Evolutionary conservation across 2,113 vertebrate genomes (phyloP), one percentile per base, ranked within the genome.

Genomic region (Xenopus laevis): DNA sequence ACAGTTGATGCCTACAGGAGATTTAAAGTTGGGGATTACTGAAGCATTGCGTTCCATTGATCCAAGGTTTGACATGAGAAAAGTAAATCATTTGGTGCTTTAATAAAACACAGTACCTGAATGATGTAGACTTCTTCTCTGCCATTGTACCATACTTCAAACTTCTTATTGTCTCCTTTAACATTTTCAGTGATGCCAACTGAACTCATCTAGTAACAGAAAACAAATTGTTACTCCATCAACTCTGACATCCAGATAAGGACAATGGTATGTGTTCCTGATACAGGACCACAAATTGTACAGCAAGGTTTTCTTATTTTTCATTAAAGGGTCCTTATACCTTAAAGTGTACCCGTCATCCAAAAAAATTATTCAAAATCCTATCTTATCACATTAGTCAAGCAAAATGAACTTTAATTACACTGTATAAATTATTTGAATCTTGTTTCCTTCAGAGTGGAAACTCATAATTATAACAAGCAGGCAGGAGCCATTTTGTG

Each of bases 111-210:
- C 1, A 5, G 78, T 89, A 98, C 96, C 96, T 98, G 96, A 72
- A 98, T 91, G 68, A 98, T 95, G 82, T 98, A 98, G 68, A 98
- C 96, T 72, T 98, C 96, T 74, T 95, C 94, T 88, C 96, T 92
- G 74, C 94, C 94, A 6, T 89, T 96, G 84, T 88, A 95, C 93
- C 95, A 94, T 77, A 98, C 93, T 83, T 98, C 96, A 85, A 98
- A 98, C 82, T 98, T 98, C 85, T 94, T 98, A 80, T 80, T 90
- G 84, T 95, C 94, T 0, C 95, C 95, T 82, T 94, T 98, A 67
- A 96, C 93, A 7, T 94, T 96, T 85, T 96, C 95, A 69, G 95
- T 96, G 85, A 96, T 96, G 65, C 95, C 95, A 79, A 96, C 95
- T 0, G 93, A 84, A 65, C 90, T 93, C 95, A 98, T 93, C 96